Evolutionary conservation across 2,888 invertebrate genomes (phyloP).

Genomic region (Steromphala cineraria): DNA sequence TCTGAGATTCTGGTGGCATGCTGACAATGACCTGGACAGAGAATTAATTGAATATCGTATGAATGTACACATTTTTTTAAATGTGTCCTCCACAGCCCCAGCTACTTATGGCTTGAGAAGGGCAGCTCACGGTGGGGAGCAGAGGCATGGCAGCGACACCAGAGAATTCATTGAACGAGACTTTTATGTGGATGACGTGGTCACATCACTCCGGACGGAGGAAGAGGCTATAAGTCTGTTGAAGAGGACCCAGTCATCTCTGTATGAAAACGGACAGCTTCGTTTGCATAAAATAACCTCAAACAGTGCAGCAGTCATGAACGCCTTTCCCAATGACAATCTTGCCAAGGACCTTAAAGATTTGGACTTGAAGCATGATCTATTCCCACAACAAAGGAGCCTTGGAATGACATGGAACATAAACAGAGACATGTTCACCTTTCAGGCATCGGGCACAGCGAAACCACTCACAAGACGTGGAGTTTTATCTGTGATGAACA

Average conservation of each 20-base stretch:
- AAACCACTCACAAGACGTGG: slow-evolving; percentile 15
- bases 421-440: background rate
- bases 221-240: slow-evolving; percentile 36
- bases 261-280: slow-evolving; percentile 28
- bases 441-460: background rate
- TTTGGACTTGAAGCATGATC: slow-evolving; percentile 18
- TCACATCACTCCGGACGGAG: slow-evolving; percentile 28
- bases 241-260: slow-evolving; percentile 33
- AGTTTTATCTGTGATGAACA: slow-evolving; percentile 23
- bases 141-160: slow-evolving; percentile 27
- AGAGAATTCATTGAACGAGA: slow-evolving; percentile 31
- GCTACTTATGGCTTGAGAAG: slow-evolving; percentile 39
- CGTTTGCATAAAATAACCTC: slow-evolving; percentile 44
- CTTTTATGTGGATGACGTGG: slow-evolving; percentile 50
- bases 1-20: slow-evolving; percentile 43
- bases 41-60: slow-evolving; percentile 42
- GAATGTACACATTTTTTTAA: slow-evolving; percentile 47
- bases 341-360: slow-evolving; percentile 17
- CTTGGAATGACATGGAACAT: slow-evolving; percentile 26
- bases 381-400: slow-evolving; percentile 21
- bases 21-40: slow-evolving; percentile 28
- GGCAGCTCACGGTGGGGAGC: slow-evolving; percentile 13
- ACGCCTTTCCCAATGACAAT: slow-evolving; percentile 27
- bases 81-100: slow-evolving; percentile 44
- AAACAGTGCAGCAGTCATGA: slow-evolving; percentile 25